These are phyloP conservation scores for Solenopsis invicta DNA, from an alignment of 1,140 invertebrate genomes.

Conservation along the genomic window DNA sequence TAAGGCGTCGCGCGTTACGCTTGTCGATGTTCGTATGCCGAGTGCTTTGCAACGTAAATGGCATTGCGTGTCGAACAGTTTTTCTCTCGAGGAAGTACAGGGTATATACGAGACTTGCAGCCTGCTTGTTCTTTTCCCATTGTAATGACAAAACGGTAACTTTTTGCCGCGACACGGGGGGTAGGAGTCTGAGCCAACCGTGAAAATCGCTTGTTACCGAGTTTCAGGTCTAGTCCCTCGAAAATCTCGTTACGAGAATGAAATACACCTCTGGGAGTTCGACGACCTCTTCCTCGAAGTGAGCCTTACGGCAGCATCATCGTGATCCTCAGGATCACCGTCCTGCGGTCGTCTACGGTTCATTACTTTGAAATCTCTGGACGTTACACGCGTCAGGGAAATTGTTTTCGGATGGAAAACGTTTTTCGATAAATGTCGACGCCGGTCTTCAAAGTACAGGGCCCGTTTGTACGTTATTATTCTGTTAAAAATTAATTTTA, in stretches of 20 bases:
- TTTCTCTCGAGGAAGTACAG: background rate
- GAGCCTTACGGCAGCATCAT: slow-evolving; percentile 41
- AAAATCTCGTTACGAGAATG: slow-evolving; percentile 69
- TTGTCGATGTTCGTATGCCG: background rate
- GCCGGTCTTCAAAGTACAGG: background rate
- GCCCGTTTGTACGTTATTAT: background rate
- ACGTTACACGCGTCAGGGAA: slow-evolving; percentile 14
- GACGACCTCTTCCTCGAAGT: slow-evolving; percentile 43
- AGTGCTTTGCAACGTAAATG: background rate
- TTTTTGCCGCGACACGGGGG: slow-evolving; percentile 22
- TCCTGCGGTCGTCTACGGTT: slow-evolving; percentile 22
- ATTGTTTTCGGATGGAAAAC: slow-evolving; percentile 25
- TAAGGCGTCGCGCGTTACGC: background rate
- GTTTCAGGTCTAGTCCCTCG: slow-evolving; percentile 57
- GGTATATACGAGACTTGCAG: background rate
- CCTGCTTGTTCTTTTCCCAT: background rate
- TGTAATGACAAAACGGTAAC: slow-evolving; percentile 36
- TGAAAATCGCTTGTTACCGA: slow-evolving; percentile 72
- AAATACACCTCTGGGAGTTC: slow-evolving; percentile 61
- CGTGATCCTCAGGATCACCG: slow-evolving; percentile 56
- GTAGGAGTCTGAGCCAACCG: slow-evolving; percentile 55
- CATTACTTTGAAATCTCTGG: slow-evolving; percentile 10
- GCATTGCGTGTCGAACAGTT: background rate
- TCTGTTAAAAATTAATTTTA: background rate
- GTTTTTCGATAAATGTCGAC: slow-evolving; percentile 16